Base-by-base conservation (phyloP, 2,113 vertebrate species). In the Parotia lawesii region DNA sequence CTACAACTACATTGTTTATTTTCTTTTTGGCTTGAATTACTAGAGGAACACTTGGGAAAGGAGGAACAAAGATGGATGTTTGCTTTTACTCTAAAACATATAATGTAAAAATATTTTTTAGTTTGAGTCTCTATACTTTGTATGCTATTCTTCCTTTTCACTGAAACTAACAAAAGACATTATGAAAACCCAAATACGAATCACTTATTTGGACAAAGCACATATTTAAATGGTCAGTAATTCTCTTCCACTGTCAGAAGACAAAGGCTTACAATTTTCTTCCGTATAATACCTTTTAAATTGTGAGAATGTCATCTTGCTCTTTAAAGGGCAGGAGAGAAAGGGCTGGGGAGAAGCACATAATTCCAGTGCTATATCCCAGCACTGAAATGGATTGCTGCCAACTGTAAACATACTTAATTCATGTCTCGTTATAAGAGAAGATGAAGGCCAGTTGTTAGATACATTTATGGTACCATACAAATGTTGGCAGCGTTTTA, bases 231-330 rank as follows among this genome's bases (percentile, higher is more conserved):
- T 74, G 90, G 71, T 90, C 96, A 96, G 62, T 96, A 96, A 97
- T 97, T 96, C 94, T 72, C 80, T 95, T 95, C 90, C 76, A 79
- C 80, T 97, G 93, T 96, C 96, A 97, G 96, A 97, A 97, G 93
- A 97, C 91, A 97, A 97, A 97, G 85, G 71, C 80, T 95, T 96
- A 93, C 80, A 72, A 94, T 97, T 97, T 96, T 94, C 91, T 94
- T 79, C 82, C 57, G 18, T 95, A 86, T 92, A 97, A 96, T 94
- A 94, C 71, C 61, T 96, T 97, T 90, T 85, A 95, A 97, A 97
- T 82, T 72, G 31, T 93, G 89, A 94, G 91, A 96, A 97, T 95
- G 85, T 91, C 94, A 97, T 97, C 93, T 93, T 86, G 89, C 64
- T 94, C 85, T 80, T 84, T 86, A 77, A 90, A 96, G 83, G 47